Evolutionary conservation across 2,797 vertebrate species (phyloP).

Genomic region (Pelochelys cantorii): DNA sequence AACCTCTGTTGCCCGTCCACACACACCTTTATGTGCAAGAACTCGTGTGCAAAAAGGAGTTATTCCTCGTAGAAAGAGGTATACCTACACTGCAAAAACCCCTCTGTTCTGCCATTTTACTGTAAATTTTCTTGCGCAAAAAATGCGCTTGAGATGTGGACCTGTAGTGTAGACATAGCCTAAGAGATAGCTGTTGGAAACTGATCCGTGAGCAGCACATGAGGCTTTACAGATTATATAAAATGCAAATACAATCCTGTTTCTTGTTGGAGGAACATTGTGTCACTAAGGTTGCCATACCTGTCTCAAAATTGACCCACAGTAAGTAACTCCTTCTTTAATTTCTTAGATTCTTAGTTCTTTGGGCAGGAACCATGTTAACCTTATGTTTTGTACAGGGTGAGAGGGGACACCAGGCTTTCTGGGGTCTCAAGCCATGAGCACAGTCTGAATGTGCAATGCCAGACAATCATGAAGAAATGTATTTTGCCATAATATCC

Average conservation of each 20-base stretch:
- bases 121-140: too few species aligned
- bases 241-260: slow-evolving; percentile 49
- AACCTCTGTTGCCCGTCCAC: too few species aligned
- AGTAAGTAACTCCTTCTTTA: slow-evolving; percentile 27
- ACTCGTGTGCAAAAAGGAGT: too few species aligned
- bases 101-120: too few species aligned
- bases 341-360: slow-evolving; percentile 39
- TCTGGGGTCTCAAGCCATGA: not conserved
- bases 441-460: slow-evolving; percentile 19
- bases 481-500: not conserved
- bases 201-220: not conserved
- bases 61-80: too few species aligned
- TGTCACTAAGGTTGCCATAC: slow-evolving; percentile 48
- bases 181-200: slow-evolving; percentile 15
- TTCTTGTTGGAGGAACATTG: slow-evolving; percentile 19
- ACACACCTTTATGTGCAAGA: too few species aligned
- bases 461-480: slow-evolving; percentile 8
- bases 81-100: too few species aligned
- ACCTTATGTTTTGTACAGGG: slow-evolving; percentile 10
- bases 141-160: too few species aligned
- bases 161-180: too few species aligned
- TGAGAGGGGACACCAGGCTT: slow-evolving; percentile 38
- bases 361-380: slow-evolving; percentile 10
- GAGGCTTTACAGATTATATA: slow-evolving; percentile 14
- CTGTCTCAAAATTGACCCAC: slow-evolving; percentile 41